A percentile compares a stretch with the other conserved stretches of the same genome.
These are phyloP conservation scores for Drosophila hamatofila DNA, from an alignment of 2,888 invertebrate genomes.

Conservation along the genomic window DNA sequence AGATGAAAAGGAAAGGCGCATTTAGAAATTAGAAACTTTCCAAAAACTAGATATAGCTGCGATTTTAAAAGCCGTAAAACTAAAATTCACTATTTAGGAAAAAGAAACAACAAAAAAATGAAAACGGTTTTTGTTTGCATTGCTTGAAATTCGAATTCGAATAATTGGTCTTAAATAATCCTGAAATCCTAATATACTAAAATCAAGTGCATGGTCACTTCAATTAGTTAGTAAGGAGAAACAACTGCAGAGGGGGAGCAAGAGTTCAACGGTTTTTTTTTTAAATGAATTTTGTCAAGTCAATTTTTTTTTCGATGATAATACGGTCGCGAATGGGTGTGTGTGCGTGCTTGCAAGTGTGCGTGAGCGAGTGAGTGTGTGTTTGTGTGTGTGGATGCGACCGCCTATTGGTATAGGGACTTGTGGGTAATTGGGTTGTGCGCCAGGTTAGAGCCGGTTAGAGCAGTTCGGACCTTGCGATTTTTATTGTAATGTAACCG, in stretches of 20 bases:
- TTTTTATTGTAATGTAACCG: slow-evolving; percentile 71
- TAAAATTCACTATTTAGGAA: not conserved
- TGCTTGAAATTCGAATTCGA: not conserved
- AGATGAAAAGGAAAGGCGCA: not conserved
- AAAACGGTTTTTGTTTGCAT: not conserved
- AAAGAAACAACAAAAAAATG: not conserved
- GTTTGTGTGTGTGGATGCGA: slow-evolving; percentile 22
- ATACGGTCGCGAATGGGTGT: not conserved
- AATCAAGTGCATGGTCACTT: not conserved
- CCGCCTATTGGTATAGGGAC: slow-evolving; percentile 6
- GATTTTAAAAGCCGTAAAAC: slow-evolving; percentile 3
- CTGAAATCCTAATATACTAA: not conserved
- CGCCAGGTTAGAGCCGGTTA: slow-evolving; percentile 44
- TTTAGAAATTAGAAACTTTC: slow-evolving; percentile 6
- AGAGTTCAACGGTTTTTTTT: slow-evolving; percentile 24
- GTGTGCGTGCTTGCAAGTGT: not conserved
- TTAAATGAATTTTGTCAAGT: slow-evolving; percentile 37
- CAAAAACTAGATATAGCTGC: not conserved
- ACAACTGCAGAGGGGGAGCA: not conserved
- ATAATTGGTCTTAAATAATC: slow-evolving; percentile 1
- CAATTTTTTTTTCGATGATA: slow-evolving; percentile 37
- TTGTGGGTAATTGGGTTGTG: slow-evolving; percentile 48
- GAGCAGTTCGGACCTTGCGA: slow-evolving; percentile 55
- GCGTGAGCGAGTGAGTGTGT: not conserved
- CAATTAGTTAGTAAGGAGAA: not conserved